These are phyloP conservation scores for Eutrigla gurnardus DNA, from an alignment of 2,797 vertebrate genomes.

Conservation along the genomic window DNA sequence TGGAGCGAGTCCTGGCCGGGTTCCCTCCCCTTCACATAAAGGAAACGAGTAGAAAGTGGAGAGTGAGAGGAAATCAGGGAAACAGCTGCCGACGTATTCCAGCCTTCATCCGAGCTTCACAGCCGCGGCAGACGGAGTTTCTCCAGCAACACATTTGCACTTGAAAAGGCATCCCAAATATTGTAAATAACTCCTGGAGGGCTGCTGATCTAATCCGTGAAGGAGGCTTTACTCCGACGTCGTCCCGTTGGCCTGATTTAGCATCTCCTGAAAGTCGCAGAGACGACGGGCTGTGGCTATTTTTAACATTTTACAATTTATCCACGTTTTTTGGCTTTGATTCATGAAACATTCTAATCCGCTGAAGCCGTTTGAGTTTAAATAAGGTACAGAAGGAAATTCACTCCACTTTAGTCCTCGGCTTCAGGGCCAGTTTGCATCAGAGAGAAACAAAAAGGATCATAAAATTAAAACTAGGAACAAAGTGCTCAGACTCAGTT, in stretches of 20 bases:
- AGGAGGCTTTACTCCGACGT: conserved; percentile 38
- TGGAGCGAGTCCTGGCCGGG: too few species aligned
- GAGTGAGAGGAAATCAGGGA: conserved; percentile 29
- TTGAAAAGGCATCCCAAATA: conserved; percentile 46
- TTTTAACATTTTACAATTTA: conserved; percentile 29
- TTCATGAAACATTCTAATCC: conserved; percentile 28
- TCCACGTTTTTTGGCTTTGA: conserved; percentile 9
- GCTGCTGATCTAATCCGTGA: conserved; percentile 30
- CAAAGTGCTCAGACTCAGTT: neutral
- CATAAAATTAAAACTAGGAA: neutral
- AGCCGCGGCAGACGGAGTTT: neutral
- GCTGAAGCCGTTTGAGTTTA: neutral
- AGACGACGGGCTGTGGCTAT: neutral
- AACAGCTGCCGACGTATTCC: conserved; percentile 40
- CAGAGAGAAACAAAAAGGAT: neutral
- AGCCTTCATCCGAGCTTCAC: conserved; percentile 41
- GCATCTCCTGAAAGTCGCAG: conserved; percentile 13
- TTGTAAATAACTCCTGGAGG: conserved; percentile 35
- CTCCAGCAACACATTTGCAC: conserved; percentile 38
- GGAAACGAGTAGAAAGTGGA: conserved; percentile 17
- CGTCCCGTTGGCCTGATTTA: conserved; percentile 44
- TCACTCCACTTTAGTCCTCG: neutral
- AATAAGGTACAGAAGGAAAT: neutral
- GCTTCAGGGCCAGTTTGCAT: neutral
- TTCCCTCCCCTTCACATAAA: neutral